Evolutionary conservation across 2,113 vertebrate species (phyloP).

Genomic region (Tyrannus savana): DNA sequence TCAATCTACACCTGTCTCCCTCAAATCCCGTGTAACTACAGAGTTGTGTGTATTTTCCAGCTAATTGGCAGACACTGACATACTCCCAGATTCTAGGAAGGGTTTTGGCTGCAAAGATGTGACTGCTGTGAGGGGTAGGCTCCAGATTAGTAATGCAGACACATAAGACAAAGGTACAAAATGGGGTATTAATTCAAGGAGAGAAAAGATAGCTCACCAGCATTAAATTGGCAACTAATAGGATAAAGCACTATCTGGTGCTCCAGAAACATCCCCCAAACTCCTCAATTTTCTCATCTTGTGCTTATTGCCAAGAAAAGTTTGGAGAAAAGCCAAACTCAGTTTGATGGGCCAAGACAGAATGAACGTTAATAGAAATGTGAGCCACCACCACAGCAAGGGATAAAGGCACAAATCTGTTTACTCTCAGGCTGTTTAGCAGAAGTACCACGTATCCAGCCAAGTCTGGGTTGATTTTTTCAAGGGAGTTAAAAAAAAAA

Average conservation of each 20-base stretch:
- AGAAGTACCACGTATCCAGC: neutral
- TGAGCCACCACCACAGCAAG: neutral
- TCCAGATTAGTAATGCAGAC: neutral
- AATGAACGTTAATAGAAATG: neutral
- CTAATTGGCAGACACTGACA: neutral
- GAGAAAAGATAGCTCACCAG: neutral
- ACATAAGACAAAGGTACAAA: slow-evolving; percentile 7
- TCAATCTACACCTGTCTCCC: neutral
- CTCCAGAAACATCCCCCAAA: slow-evolving; percentile 2
- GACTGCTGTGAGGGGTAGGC: neutral
- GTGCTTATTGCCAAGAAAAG: neutral
- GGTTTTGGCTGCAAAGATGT: neutral
- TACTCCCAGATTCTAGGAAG: neutral
- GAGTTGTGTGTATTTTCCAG: neutral
- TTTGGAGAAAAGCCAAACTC: slow-evolving; percentile 13
- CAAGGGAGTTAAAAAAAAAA: neutral
- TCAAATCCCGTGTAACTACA: neutral
- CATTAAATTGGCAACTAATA: slow-evolving; percentile 20
- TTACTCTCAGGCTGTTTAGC: neutral
- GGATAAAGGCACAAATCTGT: neutral
- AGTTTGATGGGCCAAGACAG: neutral
- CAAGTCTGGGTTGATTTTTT: neutral
- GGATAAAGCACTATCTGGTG: slow-evolving; percentile 15
- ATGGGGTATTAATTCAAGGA: neutral
- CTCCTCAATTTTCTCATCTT: neutral